phyloP scores from a whole-genome alignment of 2,797 vertebrate species.

The Sebastes hopkinsi region DNA sequence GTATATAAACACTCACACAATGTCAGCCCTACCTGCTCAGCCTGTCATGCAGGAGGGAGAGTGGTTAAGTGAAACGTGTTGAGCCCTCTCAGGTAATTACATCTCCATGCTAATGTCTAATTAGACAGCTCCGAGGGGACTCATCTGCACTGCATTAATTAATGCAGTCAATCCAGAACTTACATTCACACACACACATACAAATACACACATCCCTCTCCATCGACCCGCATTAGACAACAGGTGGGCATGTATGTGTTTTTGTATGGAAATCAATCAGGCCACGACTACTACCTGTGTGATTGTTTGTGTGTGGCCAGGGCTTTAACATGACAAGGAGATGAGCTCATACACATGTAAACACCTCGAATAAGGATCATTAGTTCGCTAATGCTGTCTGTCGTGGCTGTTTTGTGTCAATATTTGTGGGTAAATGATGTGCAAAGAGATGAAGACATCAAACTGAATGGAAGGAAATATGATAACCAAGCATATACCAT shows the following conservation, averaged over 20 bases:
- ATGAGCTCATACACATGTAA: background rate
- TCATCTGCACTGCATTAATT: conserved; percentile 89
- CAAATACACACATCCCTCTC: conserved; percentile 2
- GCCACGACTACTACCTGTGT: background rate
- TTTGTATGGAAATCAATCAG: conserved; percentile 40
- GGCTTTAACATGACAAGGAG: background rate
- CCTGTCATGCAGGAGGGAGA: conserved; percentile 71
- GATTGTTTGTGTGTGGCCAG: background rate
- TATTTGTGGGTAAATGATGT: background rate
- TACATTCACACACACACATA: conserved; percentile 20
- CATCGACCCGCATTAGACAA: conserved; percentile 19
- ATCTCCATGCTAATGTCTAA: conserved; percentile 93
- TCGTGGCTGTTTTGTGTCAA: conserved; percentile 14
- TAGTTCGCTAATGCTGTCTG: conserved; percentile 6
- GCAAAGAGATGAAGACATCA: background rate
- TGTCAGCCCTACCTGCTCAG: conserved; percentile 53
- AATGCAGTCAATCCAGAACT: conserved; percentile 87
- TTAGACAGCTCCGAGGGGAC: conserved; percentile 90
- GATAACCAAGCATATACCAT: background rate
- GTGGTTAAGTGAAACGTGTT: conserved; percentile 80
- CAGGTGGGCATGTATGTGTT: conserved; percentile 61
- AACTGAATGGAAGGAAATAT: background rate
- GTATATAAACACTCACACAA: background rate
- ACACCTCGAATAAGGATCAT: conserved; percentile 5
- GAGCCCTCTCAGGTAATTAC: conserved; percentile 89